Evolutionary conservation across 2,888 invertebrate species (phyloP), one percentile per base, ranked within the genome.

Genomic region (Allygus modestus): DNA sequence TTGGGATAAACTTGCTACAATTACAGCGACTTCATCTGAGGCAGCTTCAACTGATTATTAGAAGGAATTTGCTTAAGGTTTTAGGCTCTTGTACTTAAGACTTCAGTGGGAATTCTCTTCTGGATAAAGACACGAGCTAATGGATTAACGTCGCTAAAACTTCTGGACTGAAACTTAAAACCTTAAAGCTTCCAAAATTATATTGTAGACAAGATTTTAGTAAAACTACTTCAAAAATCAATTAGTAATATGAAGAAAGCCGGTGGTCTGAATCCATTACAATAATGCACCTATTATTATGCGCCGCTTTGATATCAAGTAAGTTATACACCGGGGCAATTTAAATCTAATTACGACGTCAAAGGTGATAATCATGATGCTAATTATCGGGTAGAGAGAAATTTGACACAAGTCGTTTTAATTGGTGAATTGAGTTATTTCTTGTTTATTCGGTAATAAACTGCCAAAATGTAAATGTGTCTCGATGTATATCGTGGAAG

Each of bases 351-450:
- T 65, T 65, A 65, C 17, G 26, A 2, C 28, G 17, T 65, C 31
- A 65, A 31, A 65, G 65, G 65, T 65, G 65, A 31, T 65, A 65
- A 65, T 65, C 28, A 65, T 31, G 26, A 65, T 15, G 65, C 28
- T 65, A 65, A 65, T 65, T 65, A 65, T 58, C 31, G 28, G 58
- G 23, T 23, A 65, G 65, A 20, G 54, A 23, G 54, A 65, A 28
- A 65, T 65, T 65, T 65, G 65, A 65, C 65, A 65, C 65, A 28
- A 65, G 65, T 65, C 23, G 65, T 65, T 65, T 58, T 65, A 65
- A 65, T 65, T 65, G 26, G 65, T 65, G 65, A 31, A 65, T 65
- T 65, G 28, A 65, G 65, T 65, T 65, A 65, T 65, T 28, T 65
- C 65, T 65, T 65, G 65, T 65, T 65, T 65, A 65, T 65, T 58